A percentile compares a stretch with the other conserved stretches of the same genome.
phyloP scores from a whole-genome alignment of 2,888 invertebrate species.

The Conops quadrifasciatus region DNA sequence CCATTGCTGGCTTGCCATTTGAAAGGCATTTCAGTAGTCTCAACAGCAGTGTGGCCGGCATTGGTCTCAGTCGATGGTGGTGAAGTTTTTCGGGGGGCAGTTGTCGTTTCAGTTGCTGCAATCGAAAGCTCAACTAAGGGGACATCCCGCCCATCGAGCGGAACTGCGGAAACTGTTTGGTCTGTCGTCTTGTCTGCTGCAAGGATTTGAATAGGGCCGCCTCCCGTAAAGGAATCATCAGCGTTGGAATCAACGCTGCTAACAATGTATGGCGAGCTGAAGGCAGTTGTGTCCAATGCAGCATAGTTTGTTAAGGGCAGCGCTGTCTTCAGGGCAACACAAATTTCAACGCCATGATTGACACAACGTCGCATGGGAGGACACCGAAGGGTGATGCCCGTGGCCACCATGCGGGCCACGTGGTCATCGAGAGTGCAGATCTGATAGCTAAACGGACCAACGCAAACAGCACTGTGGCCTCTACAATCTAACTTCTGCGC shows the following conservation, averaged over 20 bases:
- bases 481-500: slow-evolving; percentile 50
- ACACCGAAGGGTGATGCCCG: slow-evolving; percentile 49
- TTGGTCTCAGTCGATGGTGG: neutral
- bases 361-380: slow-evolving; percentile 54
- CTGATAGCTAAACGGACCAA: slow-evolving; percentile 57
- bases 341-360: slow-evolving; percentile 56
- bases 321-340: slow-evolving; percentile 50
- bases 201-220: too few species aligned
- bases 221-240: too few species aligned
- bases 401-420: slow-evolving; percentile 48
- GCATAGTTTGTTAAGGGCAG: slow-evolving; percentile 43
- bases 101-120: slow-evolving; percentile 14
- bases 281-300: slow-evolving; percentile 18
- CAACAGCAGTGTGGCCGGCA: neutral
- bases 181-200: too few species aligned
- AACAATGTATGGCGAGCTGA: neutral
- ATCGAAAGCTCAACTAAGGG: slow-evolving; percentile 13
- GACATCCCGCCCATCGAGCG: slow-evolving; percentile 27
- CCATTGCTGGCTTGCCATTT: neutral
- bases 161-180: slow-evolving; percentile 11
- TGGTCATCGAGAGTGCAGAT: slow-evolving; percentile 47
- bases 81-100: neutral
- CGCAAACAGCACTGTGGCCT: slow-evolving; percentile 56
- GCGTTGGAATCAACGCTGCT: too few species aligned
- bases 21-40: too few species aligned